Evolutionary conservation across 2,113 vertebrate species (phyloP).

Genomic region (Hyaena hyaena): DNA sequence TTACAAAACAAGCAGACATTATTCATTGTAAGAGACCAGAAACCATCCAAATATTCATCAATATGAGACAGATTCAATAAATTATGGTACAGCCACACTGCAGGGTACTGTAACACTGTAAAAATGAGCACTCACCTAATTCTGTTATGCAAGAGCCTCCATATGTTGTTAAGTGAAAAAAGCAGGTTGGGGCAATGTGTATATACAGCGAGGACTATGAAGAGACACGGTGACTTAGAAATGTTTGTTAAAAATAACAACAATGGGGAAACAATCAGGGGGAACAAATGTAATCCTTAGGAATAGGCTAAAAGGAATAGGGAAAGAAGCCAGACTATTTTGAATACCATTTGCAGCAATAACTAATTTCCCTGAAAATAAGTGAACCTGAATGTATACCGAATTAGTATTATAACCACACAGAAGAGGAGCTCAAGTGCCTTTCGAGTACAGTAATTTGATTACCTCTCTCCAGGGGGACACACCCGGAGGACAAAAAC

Average conservation of each 20-base stretch:
- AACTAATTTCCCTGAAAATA: slow-evolving; percentile 31
- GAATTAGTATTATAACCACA: background rate
- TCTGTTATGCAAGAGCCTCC: background rate
- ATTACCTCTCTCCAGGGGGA: background rate
- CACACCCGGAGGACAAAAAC: background rate
- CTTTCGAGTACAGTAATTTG: background rate
- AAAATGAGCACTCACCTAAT: background rate
- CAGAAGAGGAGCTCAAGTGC: background rate
- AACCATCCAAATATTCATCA: background rate
- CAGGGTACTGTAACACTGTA: background rate
- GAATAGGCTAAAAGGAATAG: background rate
- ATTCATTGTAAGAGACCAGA: background rate
- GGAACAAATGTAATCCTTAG: background rate
- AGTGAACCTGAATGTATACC: background rate
- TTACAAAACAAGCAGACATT: background rate
- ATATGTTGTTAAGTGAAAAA: background rate
- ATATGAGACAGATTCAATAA: background rate
- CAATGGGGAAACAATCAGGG: background rate
- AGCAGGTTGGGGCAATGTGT: background rate
- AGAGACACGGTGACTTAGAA: background rate
- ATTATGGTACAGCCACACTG: background rate
- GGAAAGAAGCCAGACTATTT: background rate
- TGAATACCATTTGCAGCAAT: background rate
- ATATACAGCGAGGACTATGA: background rate
- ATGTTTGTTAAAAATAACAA: background rate